Evolutionary conservation across 1,140 invertebrate species (phyloP), one percentile per base, ranked within the genome.

Genomic region (Tetramorium simillimum): DNA sequence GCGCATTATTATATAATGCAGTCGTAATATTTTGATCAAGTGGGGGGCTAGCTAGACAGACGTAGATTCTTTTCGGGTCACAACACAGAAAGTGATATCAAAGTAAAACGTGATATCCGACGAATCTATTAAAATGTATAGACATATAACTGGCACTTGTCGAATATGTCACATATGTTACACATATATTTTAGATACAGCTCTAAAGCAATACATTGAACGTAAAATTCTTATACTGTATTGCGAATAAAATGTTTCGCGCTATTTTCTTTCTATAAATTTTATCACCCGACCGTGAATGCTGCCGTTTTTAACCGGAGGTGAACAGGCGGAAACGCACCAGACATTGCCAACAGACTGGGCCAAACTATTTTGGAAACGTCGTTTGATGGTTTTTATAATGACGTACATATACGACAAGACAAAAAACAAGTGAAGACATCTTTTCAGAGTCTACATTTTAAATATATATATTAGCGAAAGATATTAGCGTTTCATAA

Each of bases 301-400:
- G 78, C 43, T 72, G 16, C 24, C 7, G 49, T 87, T 63, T 87
- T 87, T 85, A 69, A 73, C 40, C 58, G 80, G 40, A 43, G 10
- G 60, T 40, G 51, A 82, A 60, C 53, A 84, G 46, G 6, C 46
- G 85, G 85, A 81, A 69, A 81, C 10, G 18, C 1, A 28, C 51
- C 24, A 56, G 78, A 70, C 78, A 81, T 70, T 81, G 78, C 78
- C 78, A 81, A 70, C 49, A 43, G 49, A 70, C 63, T 40, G 63
- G 21, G 63, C 78, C 78, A 81, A 70, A 56, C 33, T 70, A 81
- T 81, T 70, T 81, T 56, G 37, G 78, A 81, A 56, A 70, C 5
- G 65, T 81, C 24, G 5, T 70, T 70, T 21, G 1, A 70, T 43
- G 2, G 49, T 81, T 70, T 56, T 70, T 70, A 80, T 80, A 53